Percentiles rank a stretch among this genome's conserved stretches.
Conservation (phyloP, 2,797 vertebrate genomes). For the Lepus townsendii region DNA sequence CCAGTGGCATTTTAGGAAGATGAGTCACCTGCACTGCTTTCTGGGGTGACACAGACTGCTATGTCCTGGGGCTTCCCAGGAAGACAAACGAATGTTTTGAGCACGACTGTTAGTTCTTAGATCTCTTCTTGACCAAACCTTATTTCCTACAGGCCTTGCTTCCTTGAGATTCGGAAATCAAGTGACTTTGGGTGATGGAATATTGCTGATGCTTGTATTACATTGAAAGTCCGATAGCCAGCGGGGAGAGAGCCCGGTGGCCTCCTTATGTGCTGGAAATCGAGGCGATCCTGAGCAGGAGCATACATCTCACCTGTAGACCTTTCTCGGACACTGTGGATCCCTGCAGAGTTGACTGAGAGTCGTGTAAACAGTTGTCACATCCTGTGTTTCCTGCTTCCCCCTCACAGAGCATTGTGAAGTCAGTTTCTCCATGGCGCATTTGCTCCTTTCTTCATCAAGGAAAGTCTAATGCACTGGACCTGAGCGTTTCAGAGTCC, state of each 20-base stretch:
- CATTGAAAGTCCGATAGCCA: background rate
- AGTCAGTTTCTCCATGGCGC: slow-evolving; percentile 53
- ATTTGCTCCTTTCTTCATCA: background rate
- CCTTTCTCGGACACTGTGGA: background rate
- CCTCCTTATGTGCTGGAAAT: background rate
- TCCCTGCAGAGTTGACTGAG: slow-evolving; percentile 20
- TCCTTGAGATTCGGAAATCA: slow-evolving; percentile 2
- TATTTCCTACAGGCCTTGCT: slow-evolving; percentile 1
- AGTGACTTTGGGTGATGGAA: background rate
- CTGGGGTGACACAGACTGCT: background rate
- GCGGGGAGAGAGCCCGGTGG: background rate
- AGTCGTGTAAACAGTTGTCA: background rate
- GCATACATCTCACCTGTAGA: background rate
- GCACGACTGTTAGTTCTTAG: background rate
- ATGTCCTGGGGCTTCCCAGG: background rate
- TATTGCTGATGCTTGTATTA: background rate
- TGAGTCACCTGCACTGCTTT: background rate
- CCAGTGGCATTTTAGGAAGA: slow-evolving; percentile 26
- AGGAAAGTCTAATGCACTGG: background rate
- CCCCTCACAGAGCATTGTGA: background rate
- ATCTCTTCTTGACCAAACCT: background rate
- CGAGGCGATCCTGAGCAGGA: background rate
- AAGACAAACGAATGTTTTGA: slow-evolving; percentile 2
- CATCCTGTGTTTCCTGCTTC: background rate
- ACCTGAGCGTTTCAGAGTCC: slow-evolving; percentile 60